Base-by-base conservation (phyloP, 2,888 invertebrate genomes). In the Agrochola lota region DNA sequence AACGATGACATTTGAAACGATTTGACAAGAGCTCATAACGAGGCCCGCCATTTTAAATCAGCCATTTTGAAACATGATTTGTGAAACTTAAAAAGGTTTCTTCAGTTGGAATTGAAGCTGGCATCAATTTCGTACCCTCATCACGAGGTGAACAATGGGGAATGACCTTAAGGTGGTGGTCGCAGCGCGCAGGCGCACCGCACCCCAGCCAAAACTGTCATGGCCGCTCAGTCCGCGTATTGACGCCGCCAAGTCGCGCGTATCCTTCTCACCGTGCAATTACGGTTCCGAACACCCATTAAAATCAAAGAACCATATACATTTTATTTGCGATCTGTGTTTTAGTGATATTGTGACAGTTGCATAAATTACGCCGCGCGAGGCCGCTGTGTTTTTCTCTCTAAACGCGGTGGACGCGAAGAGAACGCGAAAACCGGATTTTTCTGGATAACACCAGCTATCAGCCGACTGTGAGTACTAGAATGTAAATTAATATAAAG, bases 181-280 rank as follows among this genome's bases (percentile, higher is more conserved):
- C 82, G 72, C 75, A 90, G 74, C 26, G 88, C 96, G 96, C 96
- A 93, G 94, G 96, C 96, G 95, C 88, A 87, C 74, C 87, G 87
- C 87, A 91, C 93, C 95, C 95, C 94, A 92, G 93, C 89, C 91
- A 78, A 92, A 93, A 93, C 94, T 94, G 94, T 94, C 95, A 96
- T 96, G 96, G 96, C 96, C 87, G 91, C 90, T 94, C 96, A 96
- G 96, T 96, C 77, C 91, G 93, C 92, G 95, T 96, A 96, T 96
- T 88, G 96, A 96, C 96, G 94, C 93, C 93, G 90, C 74, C 85
- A 88, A 87, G 92, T 90, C 91, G 91, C 93, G 93, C 93, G 92
- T 93, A 87, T 91, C 83, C 77, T 72, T 86, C 83, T 80, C 79
- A 77, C 78, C 78, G 73, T 74, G 69, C 77, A 17, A 59, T 60